Conservation (phyloP, 2,797 vertebrate species). For the Pteronotus mesoamericanus region DNA sequence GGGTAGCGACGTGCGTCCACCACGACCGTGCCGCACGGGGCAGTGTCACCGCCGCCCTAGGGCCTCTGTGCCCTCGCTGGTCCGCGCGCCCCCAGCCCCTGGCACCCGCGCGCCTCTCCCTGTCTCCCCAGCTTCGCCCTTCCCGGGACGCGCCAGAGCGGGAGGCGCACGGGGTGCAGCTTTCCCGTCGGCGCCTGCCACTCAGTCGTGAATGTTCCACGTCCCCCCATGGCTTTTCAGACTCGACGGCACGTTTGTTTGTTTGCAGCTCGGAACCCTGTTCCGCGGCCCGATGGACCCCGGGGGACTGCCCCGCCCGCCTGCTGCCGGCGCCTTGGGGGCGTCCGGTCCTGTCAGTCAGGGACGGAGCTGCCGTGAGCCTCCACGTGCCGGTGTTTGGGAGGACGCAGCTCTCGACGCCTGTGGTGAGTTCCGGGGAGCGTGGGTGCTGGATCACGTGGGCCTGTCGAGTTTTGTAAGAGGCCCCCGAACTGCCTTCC, state of each 20-base stretch:
- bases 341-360: too few relatives aligned
- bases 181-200: background rate
- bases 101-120: background rate
- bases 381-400: background rate
- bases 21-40: background rate
- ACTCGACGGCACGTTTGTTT: background rate
- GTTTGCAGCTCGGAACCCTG: background rate
- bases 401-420: too few relatives aligned
- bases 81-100: background rate
- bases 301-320: too few relatives aligned
- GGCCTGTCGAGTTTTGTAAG: too few relatives aligned
- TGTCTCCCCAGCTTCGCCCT: background rate
- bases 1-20: rapidly evolving
- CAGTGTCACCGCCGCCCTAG: background rate
- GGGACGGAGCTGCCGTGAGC: too few relatives aligned
- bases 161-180: background rate
- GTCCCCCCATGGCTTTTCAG: background rate
- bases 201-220: too few relatives aligned
- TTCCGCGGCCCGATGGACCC: too few relatives aligned
- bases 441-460: too few relatives aligned
- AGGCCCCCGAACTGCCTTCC: too few relatives aligned
- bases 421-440: too few relatives aligned
- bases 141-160: background rate
- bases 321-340: too few relatives aligned
- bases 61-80: rapidly evolving